A percentile compares a stretch with the other conserved stretches of the same genome.
phyloP scores from a whole-genome alignment of 2,113 vertebrate species.

The Willisornis vidua region DNA sequence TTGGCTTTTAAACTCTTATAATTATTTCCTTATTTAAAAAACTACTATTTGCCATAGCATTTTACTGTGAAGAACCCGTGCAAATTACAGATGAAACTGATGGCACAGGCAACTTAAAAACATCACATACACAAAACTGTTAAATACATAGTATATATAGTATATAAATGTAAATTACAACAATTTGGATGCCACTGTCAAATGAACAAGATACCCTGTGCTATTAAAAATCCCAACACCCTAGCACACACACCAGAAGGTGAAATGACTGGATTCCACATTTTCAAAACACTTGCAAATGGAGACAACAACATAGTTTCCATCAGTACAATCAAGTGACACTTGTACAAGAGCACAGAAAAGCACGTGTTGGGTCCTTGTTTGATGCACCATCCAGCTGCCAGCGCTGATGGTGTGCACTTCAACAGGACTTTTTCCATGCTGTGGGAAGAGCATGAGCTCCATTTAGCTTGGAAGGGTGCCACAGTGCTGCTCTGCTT shows the following conservation, averaged over 20 bases:
- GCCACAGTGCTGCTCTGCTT: neutral
- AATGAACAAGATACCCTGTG: neutral
- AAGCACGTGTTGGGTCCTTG: rapidly evolving
- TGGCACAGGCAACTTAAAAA: neutral
- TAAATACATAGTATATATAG: neutral
- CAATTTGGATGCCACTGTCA: neutral
- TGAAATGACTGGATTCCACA: neutral
- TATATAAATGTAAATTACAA: neutral
- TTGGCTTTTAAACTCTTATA: neutral
- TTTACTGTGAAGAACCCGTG: neutral
- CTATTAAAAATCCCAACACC: neutral
- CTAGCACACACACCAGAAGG: neutral
- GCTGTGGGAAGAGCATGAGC: neutral
- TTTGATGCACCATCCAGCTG: neutral
- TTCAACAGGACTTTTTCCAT: neutral
- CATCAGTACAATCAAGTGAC: neutral
- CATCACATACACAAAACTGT: neutral
- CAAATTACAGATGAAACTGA: neutral
- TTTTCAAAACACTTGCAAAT: neutral
- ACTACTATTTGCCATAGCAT: neutral
- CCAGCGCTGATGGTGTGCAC: neutral
- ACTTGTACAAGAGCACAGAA: neutral
- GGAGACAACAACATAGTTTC: neutral
- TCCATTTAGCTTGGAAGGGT: neutral
- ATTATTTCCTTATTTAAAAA: neutral